These are phyloP conservation scores for Muraenolepis orangiensis DNA, from an alignment of 2,797 vertebrate genomes.

Conservation along the genomic window DNA sequence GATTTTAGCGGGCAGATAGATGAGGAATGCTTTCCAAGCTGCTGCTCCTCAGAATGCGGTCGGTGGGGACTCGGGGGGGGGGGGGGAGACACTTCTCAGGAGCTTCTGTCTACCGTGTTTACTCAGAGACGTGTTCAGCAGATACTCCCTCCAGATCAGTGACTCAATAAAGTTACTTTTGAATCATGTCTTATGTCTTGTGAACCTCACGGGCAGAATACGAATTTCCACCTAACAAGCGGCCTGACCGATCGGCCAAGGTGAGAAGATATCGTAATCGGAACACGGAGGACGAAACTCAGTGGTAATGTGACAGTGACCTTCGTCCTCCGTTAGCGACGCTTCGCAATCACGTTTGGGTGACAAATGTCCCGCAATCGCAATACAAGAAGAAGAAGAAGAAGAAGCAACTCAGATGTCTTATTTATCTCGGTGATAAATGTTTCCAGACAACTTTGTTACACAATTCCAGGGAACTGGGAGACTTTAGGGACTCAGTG, in stretches of 20 bases:
- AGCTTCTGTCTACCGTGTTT: too few relatives aligned
- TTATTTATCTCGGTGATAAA: slow-evolving; percentile 47
- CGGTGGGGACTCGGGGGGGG: too few relatives aligned
- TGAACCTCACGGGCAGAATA: not conserved
- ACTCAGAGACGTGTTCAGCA: too few relatives aligned
- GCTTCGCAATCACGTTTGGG: slow-evolving; percentile 32
- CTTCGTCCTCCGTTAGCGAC: slow-evolving; percentile 24
- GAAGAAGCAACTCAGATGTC: slow-evolving; percentile 26
- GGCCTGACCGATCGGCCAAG: slow-evolving; percentile 53
- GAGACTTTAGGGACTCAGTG: too few relatives aligned
- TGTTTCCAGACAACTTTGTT: slow-evolving; percentile 43
- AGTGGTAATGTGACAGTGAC: slow-evolving; percentile 50
- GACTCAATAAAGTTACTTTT: too few relatives aligned
- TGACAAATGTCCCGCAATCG: slow-evolving; percentile 22
- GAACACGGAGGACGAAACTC: slow-evolving; percentile 21
- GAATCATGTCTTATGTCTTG: not conserved
- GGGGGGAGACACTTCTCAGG: too few relatives aligned
- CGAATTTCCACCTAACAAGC: not conserved
- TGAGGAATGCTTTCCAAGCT: too few relatives aligned
- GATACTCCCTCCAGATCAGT: too few relatives aligned
- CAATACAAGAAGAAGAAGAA: slow-evolving; percentile 22
- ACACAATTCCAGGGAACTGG: slow-evolving; percentile 43
- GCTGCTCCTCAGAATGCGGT: too few relatives aligned
- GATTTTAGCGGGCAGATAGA: too few relatives aligned
- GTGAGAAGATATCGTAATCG: slow-evolving; percentile 38